Evolutionary conservation across 2,888 invertebrate species (phyloP).

Genomic region (Chymomyza amoena): DNA sequence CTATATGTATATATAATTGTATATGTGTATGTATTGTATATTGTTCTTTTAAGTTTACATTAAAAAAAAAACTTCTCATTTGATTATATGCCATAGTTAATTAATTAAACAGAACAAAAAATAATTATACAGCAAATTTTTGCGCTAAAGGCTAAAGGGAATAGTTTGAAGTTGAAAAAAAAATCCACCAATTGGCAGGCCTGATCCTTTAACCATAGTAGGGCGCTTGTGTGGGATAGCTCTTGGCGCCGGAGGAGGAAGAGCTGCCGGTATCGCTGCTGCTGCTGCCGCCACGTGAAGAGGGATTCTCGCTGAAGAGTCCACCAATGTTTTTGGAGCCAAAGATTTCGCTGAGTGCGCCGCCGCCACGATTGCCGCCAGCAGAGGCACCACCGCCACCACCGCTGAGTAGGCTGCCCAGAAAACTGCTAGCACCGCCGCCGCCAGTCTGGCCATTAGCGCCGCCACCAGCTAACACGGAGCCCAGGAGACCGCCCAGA

Average conservation of each 20-base stretch:
- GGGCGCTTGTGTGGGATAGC: constrained; percentile 77
- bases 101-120: constrained; percentile 4
- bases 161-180: neutral
- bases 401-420: constrained; percentile 49
- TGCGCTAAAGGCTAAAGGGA: neutral
- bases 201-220: constrained; percentile 52
- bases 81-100: constrained; percentile 28
- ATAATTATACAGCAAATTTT: neutral
- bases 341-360: constrained; percentile 73
- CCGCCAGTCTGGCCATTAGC: constrained; percentile 37
- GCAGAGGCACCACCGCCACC: constrained; percentile 28
- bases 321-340: constrained; percentile 76
- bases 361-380: constrained; percentile 40
- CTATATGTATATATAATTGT: constrained; percentile 4
- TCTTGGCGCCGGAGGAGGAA: constrained; percentile 57
- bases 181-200: neutral
- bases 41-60: constrained; percentile 31
- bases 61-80: constrained; percentile 44
- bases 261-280: constrained; percentile 36
- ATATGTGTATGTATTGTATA: constrained; percentile 11
- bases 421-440: constrained; percentile 40
- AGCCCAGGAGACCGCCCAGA: constrained; percentile 69
- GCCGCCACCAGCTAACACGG: constrained; percentile 65
- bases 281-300: constrained; percentile 46
- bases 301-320: constrained; percentile 77